A percentile compares a stretch with the other conserved stretches of the same genome.
phyloP scores from a whole-genome alignment of 2,888 invertebrate species.

The Scaptomyza caliginosa region DNA sequence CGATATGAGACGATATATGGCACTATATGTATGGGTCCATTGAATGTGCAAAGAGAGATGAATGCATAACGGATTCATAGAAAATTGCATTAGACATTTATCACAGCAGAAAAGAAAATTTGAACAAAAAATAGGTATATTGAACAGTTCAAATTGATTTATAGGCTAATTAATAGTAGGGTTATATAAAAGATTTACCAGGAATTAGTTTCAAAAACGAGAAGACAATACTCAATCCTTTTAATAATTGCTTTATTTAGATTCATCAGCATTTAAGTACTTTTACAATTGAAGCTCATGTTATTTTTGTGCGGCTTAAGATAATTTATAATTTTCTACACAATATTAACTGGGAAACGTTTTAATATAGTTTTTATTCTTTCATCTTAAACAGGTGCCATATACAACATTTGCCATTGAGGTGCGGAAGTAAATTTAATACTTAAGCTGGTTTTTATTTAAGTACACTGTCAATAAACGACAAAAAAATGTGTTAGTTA shows the following conservation, averaged over 20 bases:
- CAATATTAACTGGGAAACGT: conserved; percentile 30
- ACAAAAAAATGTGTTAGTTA: conserved; percentile 16
- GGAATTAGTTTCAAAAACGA: not conserved
- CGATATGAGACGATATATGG: conserved; percentile 14
- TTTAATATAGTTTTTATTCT: conserved; percentile 25
- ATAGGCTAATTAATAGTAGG: not conserved
- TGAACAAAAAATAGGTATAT: not conserved
- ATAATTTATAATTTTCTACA: conserved; percentile 31
- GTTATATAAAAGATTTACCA: not conserved
- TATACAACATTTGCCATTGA: conserved; percentile 59
- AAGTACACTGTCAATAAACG: conserved; percentile 23
- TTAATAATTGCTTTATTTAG: conserved; percentile 11
- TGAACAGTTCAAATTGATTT: not conserved
- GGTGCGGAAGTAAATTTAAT: conserved; percentile 38
- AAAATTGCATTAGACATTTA: conserved; percentile 35
- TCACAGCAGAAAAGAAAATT: not conserved
- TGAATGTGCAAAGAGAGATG: conserved; percentile 3
- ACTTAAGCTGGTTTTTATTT: conserved; percentile 42
- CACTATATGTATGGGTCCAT: not conserved
- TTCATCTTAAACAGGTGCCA: conserved; percentile 56
- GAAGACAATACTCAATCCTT: not conserved
- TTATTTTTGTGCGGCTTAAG: conserved; percentile 8
- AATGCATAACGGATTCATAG: conserved; percentile 18
- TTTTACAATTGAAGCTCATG: conserved; percentile 26
- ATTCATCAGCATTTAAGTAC: conserved; percentile 26